Base-by-base conservation (phyloP, 2,888 invertebrate species). In the Campoplex nolae region DNA sequence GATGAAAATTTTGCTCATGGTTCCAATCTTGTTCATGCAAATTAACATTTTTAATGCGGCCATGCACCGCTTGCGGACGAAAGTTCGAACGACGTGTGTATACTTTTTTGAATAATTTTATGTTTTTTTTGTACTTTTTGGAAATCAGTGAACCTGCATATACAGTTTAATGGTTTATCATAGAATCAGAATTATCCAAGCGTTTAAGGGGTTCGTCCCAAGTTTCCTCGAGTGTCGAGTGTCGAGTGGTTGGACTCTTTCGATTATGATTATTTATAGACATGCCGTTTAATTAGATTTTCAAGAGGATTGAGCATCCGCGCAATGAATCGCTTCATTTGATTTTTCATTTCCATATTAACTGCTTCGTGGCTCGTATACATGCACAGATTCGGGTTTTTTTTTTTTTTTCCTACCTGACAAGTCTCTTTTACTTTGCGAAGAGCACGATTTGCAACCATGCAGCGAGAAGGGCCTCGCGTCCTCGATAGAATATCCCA, bases 301-400 rank as follows among this genome's bases (percentile, higher is more conserved):
- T 28, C 7, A 68, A 56, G 67, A 23, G 75, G 32, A 28, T 62
- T 42, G 42, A 32, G 35, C 45, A 3, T 23, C 65, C 8, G 54
- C 18, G 38, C 51, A 67, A 77, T 35, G 77, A 56, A 81, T 35
- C 68, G 73, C 56, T 78, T 45, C 28, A 38, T 77, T 76, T 51
- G 16, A 67, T 77, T 77, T 82, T 77, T 78, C 35, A 78, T 85
- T 82, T 82, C 38, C 56, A 51, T 82, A 74, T 74, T 82, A 85
- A 78, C 75, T 85, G 42, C 82, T 42, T 51, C 68, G 42, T 48
- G 56, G 28, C 42, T 23, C 62, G 58, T 78, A 38, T 67, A 51
- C 45, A 67, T 38, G 67, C 45, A 32, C 76, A 54, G 45, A 48
- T 73, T 77, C 74, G 28, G 38, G n/a, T 65, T 78, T 82, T 82